phyloP scores from a whole-genome alignment of 2,797 vertebrate species.

The Myripristis murdjan region DNA sequence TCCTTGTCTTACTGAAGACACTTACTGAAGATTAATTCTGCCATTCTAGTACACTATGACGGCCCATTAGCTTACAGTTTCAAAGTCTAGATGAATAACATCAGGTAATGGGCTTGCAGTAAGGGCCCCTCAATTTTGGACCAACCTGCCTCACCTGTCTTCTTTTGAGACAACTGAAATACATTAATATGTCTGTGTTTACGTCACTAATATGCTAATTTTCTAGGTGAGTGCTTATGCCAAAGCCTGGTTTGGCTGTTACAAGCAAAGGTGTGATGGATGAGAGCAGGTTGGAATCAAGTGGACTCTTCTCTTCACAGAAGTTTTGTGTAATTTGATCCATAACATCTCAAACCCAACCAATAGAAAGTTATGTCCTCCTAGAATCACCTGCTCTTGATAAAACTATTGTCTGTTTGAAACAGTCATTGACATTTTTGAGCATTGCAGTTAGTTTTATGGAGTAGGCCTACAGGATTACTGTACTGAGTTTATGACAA shows the following conservation, averaged over 20 bases:
- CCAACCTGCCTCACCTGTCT: too few species aligned
- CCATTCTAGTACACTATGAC: background rate
- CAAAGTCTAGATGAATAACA: background rate
- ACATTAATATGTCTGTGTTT: background rate
- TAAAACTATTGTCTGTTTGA: too few species aligned
- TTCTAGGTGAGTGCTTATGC: background rate
- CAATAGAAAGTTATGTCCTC: too few species aligned
- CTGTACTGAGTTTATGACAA: background rate
- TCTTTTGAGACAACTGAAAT: background rate
- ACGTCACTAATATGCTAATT: background rate
- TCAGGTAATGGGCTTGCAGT: too few species aligned
- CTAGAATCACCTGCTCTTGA: too few species aligned
- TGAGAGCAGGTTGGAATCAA: background rate
- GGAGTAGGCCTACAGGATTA: background rate
- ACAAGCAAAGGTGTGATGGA: background rate
- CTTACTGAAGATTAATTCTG: too few species aligned
- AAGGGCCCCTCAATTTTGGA: too few species aligned
- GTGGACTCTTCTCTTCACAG: background rate
- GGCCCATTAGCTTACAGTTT: background rate
- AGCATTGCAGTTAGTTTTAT: background rate
- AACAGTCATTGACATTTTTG: too few species aligned
- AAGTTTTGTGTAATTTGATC: too few species aligned
- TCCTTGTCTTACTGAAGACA: too few species aligned
- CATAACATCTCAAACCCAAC: too few species aligned
- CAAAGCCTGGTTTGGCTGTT: background rate